Evolutionary conservation across 1,140 invertebrate genomes (phyloP).

Genomic region (Aphaenogaster ashmeadi): DNA sequence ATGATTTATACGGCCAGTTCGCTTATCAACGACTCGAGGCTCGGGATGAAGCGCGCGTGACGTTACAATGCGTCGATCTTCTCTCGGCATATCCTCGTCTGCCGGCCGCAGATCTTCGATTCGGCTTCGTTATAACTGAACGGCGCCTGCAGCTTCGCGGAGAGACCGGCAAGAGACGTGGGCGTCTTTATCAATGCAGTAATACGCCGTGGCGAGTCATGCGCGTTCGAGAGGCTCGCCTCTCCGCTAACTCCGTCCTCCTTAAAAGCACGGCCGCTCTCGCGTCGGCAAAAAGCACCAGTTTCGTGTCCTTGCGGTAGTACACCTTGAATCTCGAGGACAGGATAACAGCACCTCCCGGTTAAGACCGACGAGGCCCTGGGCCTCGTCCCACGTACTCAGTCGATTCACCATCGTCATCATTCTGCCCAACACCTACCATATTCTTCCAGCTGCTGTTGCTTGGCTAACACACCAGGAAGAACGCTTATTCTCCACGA

Average conservation of each 20-base stretch:
- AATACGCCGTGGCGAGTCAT: constrained; percentile 70
- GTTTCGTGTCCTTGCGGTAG: constrained; percentile 77
- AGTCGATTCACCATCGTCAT: constrained; percentile 42
- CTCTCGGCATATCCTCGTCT: constrained; percentile 24
- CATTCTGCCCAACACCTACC: constrained; percentile 54
- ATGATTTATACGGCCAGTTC: constrained; percentile 37
- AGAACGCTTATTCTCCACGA: constrained; percentile 50
- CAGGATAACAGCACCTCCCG: constrained; percentile 70
- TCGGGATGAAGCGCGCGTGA: constrained; percentile 32
- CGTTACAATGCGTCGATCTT: constrained; percentile 54
- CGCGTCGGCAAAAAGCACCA: constrained; percentile 68
- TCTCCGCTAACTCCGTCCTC: constrained; percentile 27
- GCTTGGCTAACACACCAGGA: constrained; percentile 58
- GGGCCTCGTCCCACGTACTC: constrained; percentile 67
- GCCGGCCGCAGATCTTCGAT: constrained; percentile 40
- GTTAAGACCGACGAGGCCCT: constrained; percentile 69
- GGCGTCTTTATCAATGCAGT: constrained; percentile 82
- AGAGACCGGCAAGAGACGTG: constrained; percentile 69
- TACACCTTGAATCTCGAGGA: constrained; percentile 71
- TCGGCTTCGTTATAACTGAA: constrained; percentile 52
- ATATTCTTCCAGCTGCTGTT: constrained; percentile 2
- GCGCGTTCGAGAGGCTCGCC: constrained; percentile 12
- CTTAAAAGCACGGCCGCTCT: constrained; percentile 40
- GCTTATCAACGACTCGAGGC: constrained; percentile 27
- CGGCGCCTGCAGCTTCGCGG: constrained; percentile 48